Evolutionary conservation across 2,888 invertebrate genomes (phyloP), one percentile per base, ranked within the genome.

Genomic region (Ernsta delagoae): DNA sequence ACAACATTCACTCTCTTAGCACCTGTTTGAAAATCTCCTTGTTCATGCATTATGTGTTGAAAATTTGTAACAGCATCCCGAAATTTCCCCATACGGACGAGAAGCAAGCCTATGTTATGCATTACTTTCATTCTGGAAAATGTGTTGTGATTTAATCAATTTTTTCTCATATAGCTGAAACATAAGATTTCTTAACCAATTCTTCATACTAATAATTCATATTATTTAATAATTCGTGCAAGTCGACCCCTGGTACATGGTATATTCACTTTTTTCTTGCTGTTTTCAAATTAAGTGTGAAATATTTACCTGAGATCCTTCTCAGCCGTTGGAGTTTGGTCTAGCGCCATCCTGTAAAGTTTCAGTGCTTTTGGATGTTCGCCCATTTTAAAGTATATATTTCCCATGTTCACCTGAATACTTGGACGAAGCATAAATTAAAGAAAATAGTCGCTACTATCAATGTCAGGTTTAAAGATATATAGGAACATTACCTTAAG

Each of bases 81-180:
- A 88, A 98, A 98, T 86, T 99, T 98, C 39, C 98, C 98, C 97
- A 99, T 97, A 83, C 98, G 97, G 34, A 99, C 97, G 83, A 99
- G 97, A 34, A 99, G 95, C 73, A 99, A 95, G 0, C 98, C 98
- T 81, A 99, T 99, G 83, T 99, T 99, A 89, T 99, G 99, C 96
- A 99, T 98, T 75, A 99, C 98, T 93, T 98, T 98, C 79, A 98
- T n/a, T n/a, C n/a, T n/a, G n/a, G n/a, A n/a, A n/a, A n/a, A n/a
- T n/a, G n/a, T n/a, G n/a, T n/a, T n/a, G n/a, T n/a, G n/a, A n/a
- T n/a, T n/a, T n/a, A n/a, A n/a, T n/a, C n/a, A n/a, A n/a, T n/a
- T n/a, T n/a, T n/a, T n/a, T n/a, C n/a, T n/a, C n/a, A n/a, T n/a
- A n/a, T n/a, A n/a, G n/a, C n/a, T n/a, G n/a, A n/a, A n/a, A n/a